Percentiles rank a stretch among this genome's conserved stretches.
phyloP scores from a whole-genome alignment of 37 sponge, comb jelly and placozoan species.

The Aphrocallistes beatrix region DNA sequence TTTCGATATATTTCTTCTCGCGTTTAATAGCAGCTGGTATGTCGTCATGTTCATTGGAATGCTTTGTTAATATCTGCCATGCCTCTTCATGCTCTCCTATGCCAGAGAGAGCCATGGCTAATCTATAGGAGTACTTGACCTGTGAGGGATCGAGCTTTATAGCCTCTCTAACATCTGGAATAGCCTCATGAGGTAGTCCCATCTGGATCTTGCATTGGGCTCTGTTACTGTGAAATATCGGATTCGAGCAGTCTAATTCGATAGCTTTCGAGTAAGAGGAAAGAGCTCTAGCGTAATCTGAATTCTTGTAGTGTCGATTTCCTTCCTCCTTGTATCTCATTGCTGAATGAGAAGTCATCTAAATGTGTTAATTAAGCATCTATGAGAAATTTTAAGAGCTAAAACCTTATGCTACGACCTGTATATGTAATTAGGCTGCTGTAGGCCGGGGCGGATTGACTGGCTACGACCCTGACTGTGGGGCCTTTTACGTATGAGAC shows the following conservation, averaged over 20 bases:
- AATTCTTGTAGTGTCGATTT: conserved; percentile 40
- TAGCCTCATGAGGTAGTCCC: conserved; percentile 29
- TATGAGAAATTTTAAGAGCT: no score
- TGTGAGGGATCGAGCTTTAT: conserved; percentile 48
- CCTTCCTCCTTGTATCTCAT: conserved; percentile 35
- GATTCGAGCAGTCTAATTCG: conserved; percentile 15
- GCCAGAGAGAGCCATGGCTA: conserved; percentile 59
- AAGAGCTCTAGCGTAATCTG: conserved; percentile 30
- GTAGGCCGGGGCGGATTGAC: no score
- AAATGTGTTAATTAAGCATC: no score
- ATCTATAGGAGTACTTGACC: conserved; percentile 59
- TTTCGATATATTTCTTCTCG: not conserved
- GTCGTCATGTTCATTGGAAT: not conserved
- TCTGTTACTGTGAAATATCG: conserved; percentile 55
- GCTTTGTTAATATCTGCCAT: conserved; percentile 30
- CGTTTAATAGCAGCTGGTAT: not conserved
- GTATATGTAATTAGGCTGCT: no score
- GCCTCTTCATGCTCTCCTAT: conserved; percentile 46
- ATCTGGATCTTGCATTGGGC: conserved; percentile 70
- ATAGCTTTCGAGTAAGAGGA: conserved; percentile 31
- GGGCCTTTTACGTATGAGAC: no score
- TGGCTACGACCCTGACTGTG: no score
- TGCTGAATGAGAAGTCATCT: no score
- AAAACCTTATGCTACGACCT: no score
- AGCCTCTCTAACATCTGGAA: conserved; percentile 37